A percentile compares a stretch with the other conserved stretches of the same genome.
Conservation (phyloP, 2,888 invertebrate genomes). For the Hyalella azteca region DNA sequence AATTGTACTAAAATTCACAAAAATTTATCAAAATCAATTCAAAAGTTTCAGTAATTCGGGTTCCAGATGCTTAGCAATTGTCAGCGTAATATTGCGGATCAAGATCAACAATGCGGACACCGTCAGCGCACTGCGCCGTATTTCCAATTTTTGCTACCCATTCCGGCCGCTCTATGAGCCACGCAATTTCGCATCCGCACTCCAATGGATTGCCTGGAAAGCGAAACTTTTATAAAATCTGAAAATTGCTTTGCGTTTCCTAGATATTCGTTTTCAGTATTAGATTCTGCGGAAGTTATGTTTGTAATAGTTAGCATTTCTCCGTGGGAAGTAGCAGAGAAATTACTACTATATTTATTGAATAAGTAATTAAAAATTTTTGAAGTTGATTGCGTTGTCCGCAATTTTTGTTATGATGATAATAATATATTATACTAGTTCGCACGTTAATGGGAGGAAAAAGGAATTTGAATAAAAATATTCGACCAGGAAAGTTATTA, state of each 20-base stretch:
- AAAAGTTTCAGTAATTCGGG: no score
- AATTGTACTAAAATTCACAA: no score
- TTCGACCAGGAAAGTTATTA: neutral
- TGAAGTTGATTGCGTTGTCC: neutral
- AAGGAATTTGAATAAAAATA: neutral
- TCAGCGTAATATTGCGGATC: neutral
- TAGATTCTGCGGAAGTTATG: neutral
- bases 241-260: neutral
- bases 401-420: neutral
- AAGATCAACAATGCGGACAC: neutral
- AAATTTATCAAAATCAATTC: no score
- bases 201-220: neutral
- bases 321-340: neutral
- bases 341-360: neutral
- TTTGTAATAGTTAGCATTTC: neutral
- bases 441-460: neutral
- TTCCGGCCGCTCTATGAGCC: neutral
- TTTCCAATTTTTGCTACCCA: constrained; percentile 19
- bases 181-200: constrained; percentile 25
- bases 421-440: neutral
- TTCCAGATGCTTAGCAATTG: no score
- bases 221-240: neutral
- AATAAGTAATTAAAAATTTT: neutral
- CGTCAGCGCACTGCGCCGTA: constrained; percentile 9
- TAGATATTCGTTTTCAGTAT: neutral